Evolutionary conservation across 2,113 vertebrate species (phyloP).

Genomic region (Acinonyx jubatus): DNA sequence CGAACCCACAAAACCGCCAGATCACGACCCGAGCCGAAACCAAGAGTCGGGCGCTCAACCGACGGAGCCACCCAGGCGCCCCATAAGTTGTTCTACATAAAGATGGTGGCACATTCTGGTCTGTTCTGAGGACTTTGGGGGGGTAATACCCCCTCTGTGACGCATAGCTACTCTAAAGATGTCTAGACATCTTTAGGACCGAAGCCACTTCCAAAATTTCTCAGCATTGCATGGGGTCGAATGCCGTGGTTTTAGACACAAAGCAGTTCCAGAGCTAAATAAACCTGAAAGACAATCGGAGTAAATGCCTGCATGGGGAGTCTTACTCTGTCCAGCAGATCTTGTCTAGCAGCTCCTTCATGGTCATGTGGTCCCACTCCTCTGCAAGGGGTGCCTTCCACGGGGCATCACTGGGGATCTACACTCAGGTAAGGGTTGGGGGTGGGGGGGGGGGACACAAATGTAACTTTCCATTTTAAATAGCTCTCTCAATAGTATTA

Average conservation of each 20-base stretch:
- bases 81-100: not conserved
- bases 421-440: not conserved
- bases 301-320: not conserved
- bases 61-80: no score
- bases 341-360: constrained; percentile 93
- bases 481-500: not conserved
- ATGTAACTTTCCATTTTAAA: constrained; percentile 4
- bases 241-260: not conserved
- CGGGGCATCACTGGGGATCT: constrained; percentile 96
- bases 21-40: no score
- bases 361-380: constrained; percentile 97
- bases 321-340: constrained; percentile 96
- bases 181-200: not conserved
- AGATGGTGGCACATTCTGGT: not conserved
- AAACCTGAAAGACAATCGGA: not conserved
- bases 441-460: not conserved
- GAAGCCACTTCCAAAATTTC: not conserved
- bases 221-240: not conserved
- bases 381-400: constrained; percentile 96
- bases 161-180: not conserved
- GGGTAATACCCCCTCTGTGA: not conserved
- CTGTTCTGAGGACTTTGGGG: not conserved
- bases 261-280: not conserved
- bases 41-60: no score
- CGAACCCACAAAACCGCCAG: no score